Base-by-base conservation (phyloP, 1,140 invertebrate species). In the Leptestheria dahalacensis region DNA sequence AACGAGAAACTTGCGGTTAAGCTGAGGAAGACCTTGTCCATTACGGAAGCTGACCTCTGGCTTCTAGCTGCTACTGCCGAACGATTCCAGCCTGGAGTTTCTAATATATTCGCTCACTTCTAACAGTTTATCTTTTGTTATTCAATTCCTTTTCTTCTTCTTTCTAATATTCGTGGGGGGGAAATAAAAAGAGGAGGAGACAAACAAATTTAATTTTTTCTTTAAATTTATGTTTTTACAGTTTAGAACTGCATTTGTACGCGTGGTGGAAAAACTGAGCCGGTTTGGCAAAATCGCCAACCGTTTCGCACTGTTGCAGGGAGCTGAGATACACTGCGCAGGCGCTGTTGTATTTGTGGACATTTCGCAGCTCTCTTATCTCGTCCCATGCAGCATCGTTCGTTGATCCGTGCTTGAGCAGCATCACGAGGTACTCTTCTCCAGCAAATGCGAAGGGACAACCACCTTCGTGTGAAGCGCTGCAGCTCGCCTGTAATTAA, bases 1-100 rank as follows among this genome's bases (percentile, higher is more conserved):
- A 41, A 41, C 33, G 33, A 15, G 33, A 41, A 41, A 15, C 33
- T 41, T 9, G 33, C 33, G 15, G 15, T 15, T 15, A 26, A 55
- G 33, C 26, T 55, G 0, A 25, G 33, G 21, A 55, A 55, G 10
- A 26, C 53, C 1, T 21, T 55, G 24, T 21, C 26, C 10, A 55
- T 55, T 21, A 33, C 53, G 20, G 53, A 55, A n/a, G 21, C 53
- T 3, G 53, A 55, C 33, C 33, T 55, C n/a, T 55, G 53, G 53
- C 53, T 55, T 55, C 28, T 55, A 9, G 26, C 33, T 26, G 26
- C 53, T 20, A 55, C 53, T 2, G 53, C 53, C 18, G 53, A 55
- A 29, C 25, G 26, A 29, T 33, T 55, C 11, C 26, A 55, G 20
- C 53, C 53, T 3, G 53, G 53, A 25, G 26, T 55, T 15, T 55